phyloP scores from a whole-genome alignment of 2,113 vertebrate species.

The Podarcis raffonei region DNA sequence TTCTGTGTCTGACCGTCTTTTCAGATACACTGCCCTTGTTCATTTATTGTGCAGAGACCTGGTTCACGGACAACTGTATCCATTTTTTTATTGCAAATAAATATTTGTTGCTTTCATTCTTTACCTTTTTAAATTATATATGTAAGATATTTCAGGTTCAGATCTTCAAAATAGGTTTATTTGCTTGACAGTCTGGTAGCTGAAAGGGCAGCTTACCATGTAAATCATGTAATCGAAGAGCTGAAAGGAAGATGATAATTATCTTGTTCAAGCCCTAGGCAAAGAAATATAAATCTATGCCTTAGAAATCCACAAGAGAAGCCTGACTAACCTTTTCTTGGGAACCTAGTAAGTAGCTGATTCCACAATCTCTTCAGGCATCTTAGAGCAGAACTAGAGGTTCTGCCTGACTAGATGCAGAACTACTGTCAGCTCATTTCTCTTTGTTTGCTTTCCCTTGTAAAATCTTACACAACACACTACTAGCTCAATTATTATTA shows the following conservation, averaged over 20 bases:
- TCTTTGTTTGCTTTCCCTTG: neutral
- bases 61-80: neutral
- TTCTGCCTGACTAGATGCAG: neutral
- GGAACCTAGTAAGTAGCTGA: neutral
- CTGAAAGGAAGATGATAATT: neutral
- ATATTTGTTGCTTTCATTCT: neutral
- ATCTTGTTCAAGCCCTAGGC: neutral
- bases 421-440: too few relatives aligned
- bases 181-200: neutral
- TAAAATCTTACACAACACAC: neutral
- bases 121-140: neutral
- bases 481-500: neutral
- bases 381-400: neutral
- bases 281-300: neutral
- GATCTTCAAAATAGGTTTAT: neutral
- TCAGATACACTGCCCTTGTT: neutral
- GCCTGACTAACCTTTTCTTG: neutral
- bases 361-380: neutral
- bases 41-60: neutral
- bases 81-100: neutral
- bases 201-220: neutral
- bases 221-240: neutral
- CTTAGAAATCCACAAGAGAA: neutral
- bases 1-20: neutral
- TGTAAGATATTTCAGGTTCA: neutral